phyloP scores from a whole-genome alignment of 2,888 invertebrate species.

The Ptychoptera albimana region DNA sequence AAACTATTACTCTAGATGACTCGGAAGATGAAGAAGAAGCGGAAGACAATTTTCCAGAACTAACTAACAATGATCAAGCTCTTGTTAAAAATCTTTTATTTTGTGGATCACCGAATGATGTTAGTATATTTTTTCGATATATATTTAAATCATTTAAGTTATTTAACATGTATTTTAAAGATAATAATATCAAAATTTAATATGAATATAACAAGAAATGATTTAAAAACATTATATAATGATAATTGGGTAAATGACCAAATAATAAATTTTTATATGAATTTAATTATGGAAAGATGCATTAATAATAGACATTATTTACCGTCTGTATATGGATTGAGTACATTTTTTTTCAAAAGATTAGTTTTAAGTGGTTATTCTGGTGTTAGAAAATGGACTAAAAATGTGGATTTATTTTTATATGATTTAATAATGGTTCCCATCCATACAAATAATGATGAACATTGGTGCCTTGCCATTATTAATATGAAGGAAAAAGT shows the following conservation, averaged over 20 bases:
- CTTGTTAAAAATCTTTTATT: slow-evolving; percentile 40
- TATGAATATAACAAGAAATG: slow-evolving; percentile 52
- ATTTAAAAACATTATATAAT: slow-evolving; percentile 65
- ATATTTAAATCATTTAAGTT: no score
- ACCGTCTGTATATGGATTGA: background rate
- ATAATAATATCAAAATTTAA: slow-evolving; percentile 32
- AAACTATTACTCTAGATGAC: slow-evolving; percentile 33
- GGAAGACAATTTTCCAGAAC: slow-evolving; percentile 36
- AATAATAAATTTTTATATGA: slow-evolving; percentile 4
- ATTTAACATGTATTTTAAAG: slow-evolving; percentile 11
- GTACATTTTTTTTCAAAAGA: background rate
- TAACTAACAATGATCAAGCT: slow-evolving; percentile 50
- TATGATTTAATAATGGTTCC: background rate
- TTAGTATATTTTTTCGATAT: slow-evolving; percentile 33
- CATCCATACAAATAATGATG: background rate
- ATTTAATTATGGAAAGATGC: background rate
- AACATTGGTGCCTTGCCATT: background rate
- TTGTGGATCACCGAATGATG: slow-evolving; percentile 42
- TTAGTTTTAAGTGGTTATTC: background rate
- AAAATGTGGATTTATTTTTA: background rate
- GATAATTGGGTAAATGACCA: slow-evolving; percentile 52
- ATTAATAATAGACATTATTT: background rate
- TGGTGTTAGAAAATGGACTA: slow-evolving; percentile 1
- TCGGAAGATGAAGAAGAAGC: slow-evolving; percentile 32
- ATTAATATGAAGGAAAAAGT: background rate